These are phyloP conservation scores for Trachymyrmex cornetzi DNA, from an alignment of 1,140 invertebrate species.

Conservation along the genomic window DNA sequence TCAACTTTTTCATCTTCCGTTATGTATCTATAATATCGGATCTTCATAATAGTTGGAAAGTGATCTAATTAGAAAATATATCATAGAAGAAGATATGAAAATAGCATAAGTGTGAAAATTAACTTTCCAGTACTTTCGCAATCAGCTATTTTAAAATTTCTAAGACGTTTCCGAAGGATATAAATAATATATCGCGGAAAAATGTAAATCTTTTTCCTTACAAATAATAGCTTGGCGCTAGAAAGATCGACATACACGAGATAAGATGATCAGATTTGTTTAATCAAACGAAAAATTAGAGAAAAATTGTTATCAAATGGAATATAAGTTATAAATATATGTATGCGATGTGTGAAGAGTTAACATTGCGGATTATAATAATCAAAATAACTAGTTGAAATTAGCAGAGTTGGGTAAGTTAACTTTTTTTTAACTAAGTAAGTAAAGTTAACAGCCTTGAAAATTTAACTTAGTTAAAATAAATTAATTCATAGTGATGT, in stretches of 20 bases:
- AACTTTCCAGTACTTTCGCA: slow-evolving; percentile 7
- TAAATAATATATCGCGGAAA: background rate
- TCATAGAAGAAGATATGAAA: slow-evolving; percentile 2
- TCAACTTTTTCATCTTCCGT: background rate
- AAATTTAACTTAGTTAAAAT: no score
- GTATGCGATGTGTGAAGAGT: background rate
- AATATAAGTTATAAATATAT: background rate
- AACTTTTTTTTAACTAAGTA: no score
- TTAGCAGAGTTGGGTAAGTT: no score
- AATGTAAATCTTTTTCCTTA: background rate
- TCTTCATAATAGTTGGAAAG: background rate
- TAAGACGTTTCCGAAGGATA: background rate
- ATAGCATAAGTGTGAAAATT: background rate
- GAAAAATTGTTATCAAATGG: background rate
- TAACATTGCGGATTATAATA: background rate
- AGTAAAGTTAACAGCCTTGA: no score
- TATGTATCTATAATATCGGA: background rate
- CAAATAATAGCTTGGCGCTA: background rate
- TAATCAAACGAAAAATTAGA: background rate
- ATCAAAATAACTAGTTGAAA: slow-evolving; percentile 1
- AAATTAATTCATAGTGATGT: no score
- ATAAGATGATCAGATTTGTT: background rate
- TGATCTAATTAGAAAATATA: slow-evolving; percentile 31
- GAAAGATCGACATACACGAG: background rate
- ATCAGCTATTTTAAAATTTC: background rate